These are phyloP conservation scores for Bucco capensis DNA, from an alignment of 2,113 vertebrate genomes.

Conservation along the genomic window DNA sequence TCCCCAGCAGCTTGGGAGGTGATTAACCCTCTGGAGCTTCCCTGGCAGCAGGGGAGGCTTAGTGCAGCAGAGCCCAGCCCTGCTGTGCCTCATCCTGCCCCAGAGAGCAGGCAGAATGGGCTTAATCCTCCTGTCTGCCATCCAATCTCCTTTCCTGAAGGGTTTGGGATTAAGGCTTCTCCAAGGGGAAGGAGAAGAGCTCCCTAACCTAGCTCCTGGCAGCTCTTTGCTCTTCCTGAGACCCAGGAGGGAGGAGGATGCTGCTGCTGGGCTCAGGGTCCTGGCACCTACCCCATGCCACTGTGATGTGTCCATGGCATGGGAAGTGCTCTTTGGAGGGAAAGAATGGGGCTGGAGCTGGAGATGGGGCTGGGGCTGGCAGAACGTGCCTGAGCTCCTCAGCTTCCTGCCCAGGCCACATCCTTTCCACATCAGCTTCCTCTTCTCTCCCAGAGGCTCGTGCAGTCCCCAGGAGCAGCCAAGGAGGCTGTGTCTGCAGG, in stretches of 20 bases:
- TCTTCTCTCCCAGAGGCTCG: not conserved
- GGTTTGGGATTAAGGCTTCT: not conserved
- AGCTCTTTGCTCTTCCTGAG: not conserved
- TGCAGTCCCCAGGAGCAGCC: not conserved
- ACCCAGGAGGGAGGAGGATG: not conserved
- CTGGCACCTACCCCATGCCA: not conserved
- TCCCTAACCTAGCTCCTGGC: too few species aligned
- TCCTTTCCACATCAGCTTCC: not conserved
- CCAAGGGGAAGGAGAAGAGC: not conserved
- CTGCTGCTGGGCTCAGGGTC: rapidly evolving
- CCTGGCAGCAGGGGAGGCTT: slow-evolving; percentile 12
- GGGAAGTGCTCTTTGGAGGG: not conserved
- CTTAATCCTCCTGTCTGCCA: not conserved
- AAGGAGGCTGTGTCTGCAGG: not conserved
- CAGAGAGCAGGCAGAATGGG: not conserved
- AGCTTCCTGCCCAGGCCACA: not conserved
- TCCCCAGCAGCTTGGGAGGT: not conserved
- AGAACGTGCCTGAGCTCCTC: not conserved
- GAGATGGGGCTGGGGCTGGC: not conserved
- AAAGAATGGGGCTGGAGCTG: not conserved
- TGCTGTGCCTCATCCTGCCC: not conserved
- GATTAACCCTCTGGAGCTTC: slow-evolving; percentile 23
- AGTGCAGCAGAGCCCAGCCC: not conserved
- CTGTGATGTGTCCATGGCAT: not conserved
- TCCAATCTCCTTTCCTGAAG: not conserved